phyloP scores from a whole-genome alignment of 2,113 vertebrate genomes.

The Vireo altiloquus region DNA sequence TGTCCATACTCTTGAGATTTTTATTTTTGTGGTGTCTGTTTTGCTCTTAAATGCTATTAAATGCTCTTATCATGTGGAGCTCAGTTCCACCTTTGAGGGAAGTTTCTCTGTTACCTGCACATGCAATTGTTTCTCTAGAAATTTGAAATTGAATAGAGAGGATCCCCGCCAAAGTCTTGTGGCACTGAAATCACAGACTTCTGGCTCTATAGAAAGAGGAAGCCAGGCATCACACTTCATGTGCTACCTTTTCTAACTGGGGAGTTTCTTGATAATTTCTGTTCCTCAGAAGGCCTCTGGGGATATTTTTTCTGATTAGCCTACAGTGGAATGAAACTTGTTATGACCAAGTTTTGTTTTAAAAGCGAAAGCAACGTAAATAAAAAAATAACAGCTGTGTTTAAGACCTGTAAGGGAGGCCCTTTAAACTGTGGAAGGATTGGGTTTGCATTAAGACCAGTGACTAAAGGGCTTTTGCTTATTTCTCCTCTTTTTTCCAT shows the following conservation, averaged over 20 bases:
- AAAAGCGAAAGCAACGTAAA: background rate
- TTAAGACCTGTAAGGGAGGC: background rate
- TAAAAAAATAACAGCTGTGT: background rate
- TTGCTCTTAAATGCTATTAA: background rate
- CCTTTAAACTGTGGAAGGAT: background rate
- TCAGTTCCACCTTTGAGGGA: background rate
- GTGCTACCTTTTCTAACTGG: background rate
- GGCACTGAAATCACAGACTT: background rate
- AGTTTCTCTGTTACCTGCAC: background rate
- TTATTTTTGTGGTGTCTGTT: background rate
- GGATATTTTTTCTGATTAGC: conserved; percentile 5
- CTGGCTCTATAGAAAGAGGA: conserved; percentile 22
- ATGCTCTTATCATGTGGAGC: background rate
- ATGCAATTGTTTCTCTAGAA: background rate
- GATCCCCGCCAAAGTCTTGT: background rate
- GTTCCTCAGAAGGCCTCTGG: conserved; percentile 37
- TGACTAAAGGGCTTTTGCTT: background rate
- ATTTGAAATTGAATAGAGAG: background rate
- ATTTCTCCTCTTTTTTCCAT: background rate
- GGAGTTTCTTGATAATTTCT: conserved; percentile 45
- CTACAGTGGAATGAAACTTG: background rate
- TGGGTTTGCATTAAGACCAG: background rate
- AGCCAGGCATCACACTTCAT: background rate
- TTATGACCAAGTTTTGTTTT: conserved; percentile 4
- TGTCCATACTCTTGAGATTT: background rate